Evolutionary conservation across 2,113 vertebrate genomes (phyloP), one percentile per base, ranked within the genome.

Genomic region (Saccopteryx bilineata): DNA sequence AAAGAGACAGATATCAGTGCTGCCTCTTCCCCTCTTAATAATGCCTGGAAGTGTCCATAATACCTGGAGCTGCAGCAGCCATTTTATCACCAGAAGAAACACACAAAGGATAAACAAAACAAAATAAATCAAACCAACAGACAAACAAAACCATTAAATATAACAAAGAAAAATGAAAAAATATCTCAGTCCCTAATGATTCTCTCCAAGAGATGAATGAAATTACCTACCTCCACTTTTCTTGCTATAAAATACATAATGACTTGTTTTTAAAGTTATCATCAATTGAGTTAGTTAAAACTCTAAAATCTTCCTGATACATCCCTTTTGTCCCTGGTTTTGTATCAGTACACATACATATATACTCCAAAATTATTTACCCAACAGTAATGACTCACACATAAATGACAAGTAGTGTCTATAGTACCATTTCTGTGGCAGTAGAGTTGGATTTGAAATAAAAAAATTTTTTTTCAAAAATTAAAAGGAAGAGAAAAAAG

Each of bases 391-490:
- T 19, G 11, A 85, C 11, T 13, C 28, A 76, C 65, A 65, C n/a
- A 17, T 65, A 79, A 93, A 65, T 82, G 28, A 17, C 4, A 48
- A 83, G 9, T 76, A 83, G 9, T 76, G 4, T 84, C 46, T 69
- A n/a, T 75, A 17, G 18, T 76, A 65, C 4, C 19, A 81, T 85
- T 94, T 94, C 46, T 87, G 14, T 31, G 17, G 15, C 18, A 86
- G 24, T 2, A 63, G 3, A 63, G 15, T 26, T 82, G 9, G 3
- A 79, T 86, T 82, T 95, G 28, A 58, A 95, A 68, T 21, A 39
- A 52, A 72, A 39, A 75, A 78, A n/a, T 39, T 48, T 74, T 17
- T 69, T 96, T 90, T 75, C 23, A 65, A 96, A 95, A 80, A 63
- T 69, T 82, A 69, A 94, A 79, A 66, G 66, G 5, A 76, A 33